Base-by-base conservation (phyloP, 2,797 vertebrate species). In the Gobio occitaniae region DNA sequence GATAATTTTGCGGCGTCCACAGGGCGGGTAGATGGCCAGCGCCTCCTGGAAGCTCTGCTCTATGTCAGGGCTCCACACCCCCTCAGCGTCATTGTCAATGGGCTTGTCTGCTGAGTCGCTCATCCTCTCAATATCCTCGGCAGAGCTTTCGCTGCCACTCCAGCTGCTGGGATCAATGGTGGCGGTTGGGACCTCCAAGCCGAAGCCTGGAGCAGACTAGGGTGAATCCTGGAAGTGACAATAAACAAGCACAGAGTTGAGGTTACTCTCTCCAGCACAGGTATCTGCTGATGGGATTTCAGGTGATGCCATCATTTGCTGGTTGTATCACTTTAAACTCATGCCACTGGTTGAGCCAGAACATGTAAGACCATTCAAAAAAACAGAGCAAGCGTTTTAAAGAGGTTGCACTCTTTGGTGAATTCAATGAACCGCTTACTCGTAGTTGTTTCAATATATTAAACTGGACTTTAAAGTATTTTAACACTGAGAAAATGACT, bases 1-100 rank as follows among this genome's bases (percentile, higher is more conserved):
- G 94, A 99, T 99, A 95, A 99, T 99, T 96, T 99, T 99, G 93
- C 98, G 96, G 91, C 98, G 97, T 84, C 98, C 98, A 92, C 98
- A 99, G 0, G 98, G 98, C 75, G 98, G 98, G 93, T 99, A 99
- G 93, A 99, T 99, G 90, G 98, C 98, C 92, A 99, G 94, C 78
- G 98, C 98, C 94, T 99, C 98, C 94, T 99, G 98, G 93, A 99
- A 99, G 96, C 98, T 99, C 96, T 99, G 98, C 88, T 99, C 98
- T 85, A 99, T 99, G 94, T 99, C 98, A 83, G 98, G 98, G 89
- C 98, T 99, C 98, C 98, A 99, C 91, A 99, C 98, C 29, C 98
- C 98, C 93, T 99, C 98, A 0, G 98, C 98, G 75, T 99, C 98
- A 16, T 97, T 99, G 96, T 99, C 98, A 85, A 98, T 95, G 6